Percentiles rank a stretch among this genome's conserved stretches.
These are phyloP conservation scores for Anguilla pacifica DNA, from an alignment of 2,797 vertebrate genomes.

Conservation along the genomic window DNA sequence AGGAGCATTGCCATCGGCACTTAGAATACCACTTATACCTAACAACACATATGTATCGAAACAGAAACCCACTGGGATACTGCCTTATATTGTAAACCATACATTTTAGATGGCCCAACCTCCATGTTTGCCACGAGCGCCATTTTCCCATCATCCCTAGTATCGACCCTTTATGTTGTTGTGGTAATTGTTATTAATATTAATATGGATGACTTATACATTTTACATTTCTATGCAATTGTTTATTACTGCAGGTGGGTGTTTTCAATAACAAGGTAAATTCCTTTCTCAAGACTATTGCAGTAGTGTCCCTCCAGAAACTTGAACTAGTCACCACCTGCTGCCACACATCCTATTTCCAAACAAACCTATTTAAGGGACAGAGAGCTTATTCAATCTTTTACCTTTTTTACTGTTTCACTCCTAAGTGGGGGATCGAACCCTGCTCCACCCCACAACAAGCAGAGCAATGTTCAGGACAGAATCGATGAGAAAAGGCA, in stretches of 20 bases:
- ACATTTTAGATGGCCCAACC: background rate
- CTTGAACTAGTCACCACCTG: background rate
- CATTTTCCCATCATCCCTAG: background rate
- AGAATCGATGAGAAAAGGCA: background rate
- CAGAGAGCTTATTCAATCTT: background rate
- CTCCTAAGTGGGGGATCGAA: slow-evolving; percentile 6
- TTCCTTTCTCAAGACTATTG: background rate
- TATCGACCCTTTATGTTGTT: background rate
- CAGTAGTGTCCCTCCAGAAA: background rate
- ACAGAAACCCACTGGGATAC: background rate
- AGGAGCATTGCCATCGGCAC: background rate
- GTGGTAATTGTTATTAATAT: background rate
- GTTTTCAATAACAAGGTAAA: background rate
- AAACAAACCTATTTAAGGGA: background rate
- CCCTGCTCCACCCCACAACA: background rate
- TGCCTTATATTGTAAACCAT: background rate
- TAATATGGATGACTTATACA: background rate
- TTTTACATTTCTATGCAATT: background rate
- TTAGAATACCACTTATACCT: background rate
- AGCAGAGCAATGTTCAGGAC: background rate
- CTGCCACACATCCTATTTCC: background rate
- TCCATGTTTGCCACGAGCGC: background rate
- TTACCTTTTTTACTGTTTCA: background rate
- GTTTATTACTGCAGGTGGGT: background rate
- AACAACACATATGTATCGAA: background rate